Percentiles rank a stretch among this genome's conserved stretches.
These are phyloP conservation scores for Martes martes DNA, from an alignment of 2,113 vertebrate species.

Conservation along the genomic window DNA sequence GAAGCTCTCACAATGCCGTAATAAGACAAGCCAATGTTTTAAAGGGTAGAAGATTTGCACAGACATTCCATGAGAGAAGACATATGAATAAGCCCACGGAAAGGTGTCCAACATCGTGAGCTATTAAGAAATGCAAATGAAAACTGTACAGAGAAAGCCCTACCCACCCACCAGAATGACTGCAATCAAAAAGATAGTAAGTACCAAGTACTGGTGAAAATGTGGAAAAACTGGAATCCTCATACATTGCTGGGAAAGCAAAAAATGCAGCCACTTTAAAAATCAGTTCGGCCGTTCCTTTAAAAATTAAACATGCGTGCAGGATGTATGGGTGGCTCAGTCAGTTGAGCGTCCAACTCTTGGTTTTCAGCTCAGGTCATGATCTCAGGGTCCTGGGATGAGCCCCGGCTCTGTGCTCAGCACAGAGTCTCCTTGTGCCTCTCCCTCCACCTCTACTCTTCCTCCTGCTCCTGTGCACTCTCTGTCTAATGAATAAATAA, in stretches of 20 bases:
- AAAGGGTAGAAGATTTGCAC: background rate
- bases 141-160: background rate
- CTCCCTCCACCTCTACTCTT: background rate
- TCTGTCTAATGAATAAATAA: background rate
- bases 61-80: background rate
- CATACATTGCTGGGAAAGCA: background rate
- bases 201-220: background rate
- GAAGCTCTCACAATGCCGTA: background rate
- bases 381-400: background rate
- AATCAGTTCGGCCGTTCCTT: background rate
- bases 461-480: background rate
- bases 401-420: background rate
- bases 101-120: background rate
- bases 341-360: background rate
- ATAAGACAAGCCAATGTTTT: background rate
- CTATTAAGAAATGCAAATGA: background rate
- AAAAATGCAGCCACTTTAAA: background rate
- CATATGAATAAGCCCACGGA: background rate
- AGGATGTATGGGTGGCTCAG: background rate
- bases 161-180: background rate
- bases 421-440: background rate
- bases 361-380: background rate
- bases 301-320: background rate
- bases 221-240: background rate
- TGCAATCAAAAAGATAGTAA: background rate